Conservation (phyloP, 1,140 invertebrate species). For the Drosophila nebulosa region DNA sequence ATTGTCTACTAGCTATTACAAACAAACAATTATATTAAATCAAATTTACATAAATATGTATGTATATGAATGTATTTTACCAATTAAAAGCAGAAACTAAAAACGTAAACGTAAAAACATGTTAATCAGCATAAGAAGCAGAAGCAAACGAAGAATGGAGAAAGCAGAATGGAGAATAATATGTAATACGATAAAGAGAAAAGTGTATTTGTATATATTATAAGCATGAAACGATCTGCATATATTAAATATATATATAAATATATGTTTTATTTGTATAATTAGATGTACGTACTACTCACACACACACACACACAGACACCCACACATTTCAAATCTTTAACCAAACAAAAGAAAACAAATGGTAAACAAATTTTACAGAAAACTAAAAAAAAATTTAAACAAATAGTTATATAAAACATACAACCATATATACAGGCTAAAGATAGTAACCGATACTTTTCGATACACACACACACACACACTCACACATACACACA, state of each 20-base stretch:
- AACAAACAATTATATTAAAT: conserved; percentile 24
- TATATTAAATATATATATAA: conserved; percentile 17
- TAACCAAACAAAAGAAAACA: neutral
- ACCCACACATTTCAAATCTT: neutral
- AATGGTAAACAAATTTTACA: neutral
- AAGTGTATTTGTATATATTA: neutral
- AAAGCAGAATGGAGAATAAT: neutral
- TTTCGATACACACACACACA: neutral
- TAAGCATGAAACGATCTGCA: neutral
- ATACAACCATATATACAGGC: neutral
- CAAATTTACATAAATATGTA: conserved; percentile 30
- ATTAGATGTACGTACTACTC: conserved; percentile 23
- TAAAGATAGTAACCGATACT: neutral
- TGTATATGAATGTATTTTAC: conserved; percentile 12
- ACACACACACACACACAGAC: neutral
- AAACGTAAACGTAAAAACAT: conserved; percentile 1
- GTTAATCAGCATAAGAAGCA: neutral
- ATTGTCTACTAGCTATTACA: conserved; percentile 38
- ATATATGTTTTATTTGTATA: conserved; percentile 38
- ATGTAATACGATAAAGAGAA: conserved; percentile 5
- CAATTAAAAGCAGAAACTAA: conserved; percentile 24
- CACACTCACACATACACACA: neutral
- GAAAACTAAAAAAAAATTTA: neutral
- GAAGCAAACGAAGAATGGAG: neutral
- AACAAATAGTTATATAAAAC: neutral